These are phyloP conservation scores for Porites lobata DNA, from an alignment of 92 coral and sea anemone genomes.

Conservation along the genomic window DNA sequence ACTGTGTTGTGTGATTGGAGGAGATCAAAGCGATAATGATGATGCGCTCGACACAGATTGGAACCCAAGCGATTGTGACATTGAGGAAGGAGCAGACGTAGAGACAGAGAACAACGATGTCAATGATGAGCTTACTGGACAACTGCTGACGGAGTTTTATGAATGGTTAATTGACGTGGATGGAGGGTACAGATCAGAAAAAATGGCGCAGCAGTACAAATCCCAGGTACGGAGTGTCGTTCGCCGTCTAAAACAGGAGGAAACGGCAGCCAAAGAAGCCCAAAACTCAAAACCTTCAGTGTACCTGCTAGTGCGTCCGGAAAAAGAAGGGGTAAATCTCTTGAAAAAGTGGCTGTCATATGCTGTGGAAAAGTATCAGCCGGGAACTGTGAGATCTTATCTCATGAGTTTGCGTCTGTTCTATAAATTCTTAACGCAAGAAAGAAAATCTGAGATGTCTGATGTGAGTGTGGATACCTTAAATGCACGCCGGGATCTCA, in stretches of 20 bases:
- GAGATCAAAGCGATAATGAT: constrained; percentile 58
- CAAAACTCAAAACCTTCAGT: not conserved
- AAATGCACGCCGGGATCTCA: constrained; percentile 45
- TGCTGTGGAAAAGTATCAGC: constrained; percentile 51
- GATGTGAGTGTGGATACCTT: constrained; percentile 10
- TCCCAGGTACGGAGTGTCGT: constrained; percentile 57
- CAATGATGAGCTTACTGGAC: not conserved
- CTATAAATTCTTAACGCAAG: constrained; percentile 47
- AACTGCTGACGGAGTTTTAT: constrained; percentile 41
- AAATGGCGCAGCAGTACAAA: constrained; percentile 60
- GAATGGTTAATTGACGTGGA: constrained; percentile 54
- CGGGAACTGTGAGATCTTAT: constrained; percentile 59
- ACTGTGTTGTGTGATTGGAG: constrained; percentile 4
- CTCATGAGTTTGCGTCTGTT: constrained; percentile 63
- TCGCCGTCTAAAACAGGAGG: constrained; percentile 16
- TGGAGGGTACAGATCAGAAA: constrained; percentile 58
- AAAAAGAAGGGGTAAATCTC: not conserved
- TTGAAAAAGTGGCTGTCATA: constrained; percentile 19
- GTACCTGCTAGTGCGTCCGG: not conserved
- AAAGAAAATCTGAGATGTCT: constrained; percentile 3
- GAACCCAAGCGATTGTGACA: constrained; percentile 37
- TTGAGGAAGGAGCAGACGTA: not conserved
- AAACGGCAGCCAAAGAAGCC: not conserved
- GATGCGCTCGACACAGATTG: constrained; percentile 55
- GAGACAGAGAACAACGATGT: not conserved